Evolutionary conservation across 1,140 invertebrate genomes (phyloP).

Genomic region (Cotesia typhae): DNA sequence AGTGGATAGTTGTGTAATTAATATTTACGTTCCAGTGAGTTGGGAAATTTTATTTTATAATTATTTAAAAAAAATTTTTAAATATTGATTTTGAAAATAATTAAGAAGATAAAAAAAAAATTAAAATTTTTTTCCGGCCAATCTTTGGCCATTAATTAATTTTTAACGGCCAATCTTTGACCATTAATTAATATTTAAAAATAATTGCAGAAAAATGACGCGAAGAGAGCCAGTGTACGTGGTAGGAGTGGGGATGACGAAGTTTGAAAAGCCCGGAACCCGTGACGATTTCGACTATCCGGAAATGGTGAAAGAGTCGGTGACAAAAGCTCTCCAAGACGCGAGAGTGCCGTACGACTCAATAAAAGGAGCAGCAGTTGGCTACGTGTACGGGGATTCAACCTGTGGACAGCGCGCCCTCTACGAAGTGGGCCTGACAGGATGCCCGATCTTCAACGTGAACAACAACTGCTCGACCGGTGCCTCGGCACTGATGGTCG

Average conservation of each 20-base stretch:
- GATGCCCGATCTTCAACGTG: slow-evolving; percentile 97
- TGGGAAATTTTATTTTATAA: too few relatives aligned
- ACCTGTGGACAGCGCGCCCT: slow-evolving; percentile 94
- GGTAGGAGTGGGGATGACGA: slow-evolving; percentile 97
- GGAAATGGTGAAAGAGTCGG: slow-evolving; percentile 92
- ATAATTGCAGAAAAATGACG: slow-evolving; percentile 53
- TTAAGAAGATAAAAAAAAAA: too few relatives aligned
- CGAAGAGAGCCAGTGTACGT: slow-evolving; percentile 79
- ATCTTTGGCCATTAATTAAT: too few relatives aligned
- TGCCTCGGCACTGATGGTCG: slow-evolving; percentile 89
- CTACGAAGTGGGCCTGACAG: slow-evolving; percentile 95
- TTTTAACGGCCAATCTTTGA: not conserved
- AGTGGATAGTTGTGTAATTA: too few relatives aligned
- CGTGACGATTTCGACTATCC: slow-evolving; percentile 89
- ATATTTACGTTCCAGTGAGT: too few relatives aligned
- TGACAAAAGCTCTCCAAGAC: slow-evolving; percentile 88
- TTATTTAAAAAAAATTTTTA: too few relatives aligned
- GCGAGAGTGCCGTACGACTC: slow-evolving; percentile 81
- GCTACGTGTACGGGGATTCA: slow-evolving; percentile 97
- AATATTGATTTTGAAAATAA: too few relatives aligned
- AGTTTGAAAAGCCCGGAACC: slow-evolving; percentile 90
- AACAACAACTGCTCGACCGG: slow-evolving; percentile 99
- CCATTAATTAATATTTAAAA: slow-evolving; percentile 7
- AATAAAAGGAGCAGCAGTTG: slow-evolving; percentile 89
- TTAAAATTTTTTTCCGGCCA: too few relatives aligned